Conservation (phyloP, 2,797 vertebrate species). For the Manis crassicaudata region DNA sequence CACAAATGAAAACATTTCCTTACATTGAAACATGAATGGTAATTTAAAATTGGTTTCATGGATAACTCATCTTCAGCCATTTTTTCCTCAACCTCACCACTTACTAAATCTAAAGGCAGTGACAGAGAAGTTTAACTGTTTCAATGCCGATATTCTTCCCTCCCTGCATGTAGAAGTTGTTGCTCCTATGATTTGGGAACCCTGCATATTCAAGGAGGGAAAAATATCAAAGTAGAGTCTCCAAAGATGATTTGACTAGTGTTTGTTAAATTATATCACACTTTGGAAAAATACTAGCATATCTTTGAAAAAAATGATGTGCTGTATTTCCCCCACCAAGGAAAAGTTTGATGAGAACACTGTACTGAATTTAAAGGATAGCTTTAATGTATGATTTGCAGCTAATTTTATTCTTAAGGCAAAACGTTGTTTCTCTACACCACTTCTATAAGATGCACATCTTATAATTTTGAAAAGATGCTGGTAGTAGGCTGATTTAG, state of each 20-base stretch:
- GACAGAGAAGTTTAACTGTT: constrained; percentile 21
- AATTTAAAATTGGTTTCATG: constrained; percentile 87
- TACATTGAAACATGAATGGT: constrained; percentile 88
- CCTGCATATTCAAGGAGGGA: constrained; percentile 39
- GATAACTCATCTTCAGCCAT: constrained; percentile 86
- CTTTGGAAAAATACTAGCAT: constrained; percentile 28
- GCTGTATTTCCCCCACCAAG: constrained; percentile 62
- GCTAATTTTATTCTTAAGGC: constrained; percentile 58
- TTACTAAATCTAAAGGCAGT: constrained; percentile 69
- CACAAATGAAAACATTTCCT: constrained; percentile 86
- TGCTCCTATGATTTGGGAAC: constrained; percentile 31
- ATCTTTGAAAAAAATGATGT: constrained; percentile 28
- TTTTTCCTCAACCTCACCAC: constrained; percentile 79
- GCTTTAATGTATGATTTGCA: constrained; percentile 45
- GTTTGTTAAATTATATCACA: not conserved
- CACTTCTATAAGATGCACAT: constrained; percentile 55
- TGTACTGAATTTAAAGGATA: constrained; percentile 51
- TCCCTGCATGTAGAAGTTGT: constrained; percentile 22
- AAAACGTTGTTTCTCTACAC: constrained; percentile 29
- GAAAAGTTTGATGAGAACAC: constrained; percentile 34
- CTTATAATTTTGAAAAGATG: constrained; percentile 69
- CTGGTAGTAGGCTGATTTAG: not conserved
- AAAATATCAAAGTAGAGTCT: constrained; percentile 43
- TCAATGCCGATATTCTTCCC: constrained; percentile 36
- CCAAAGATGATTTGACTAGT: constrained; percentile 43